Conservation (phyloP, 2,113 vertebrate genomes). For the Abramis brama region DNA sequence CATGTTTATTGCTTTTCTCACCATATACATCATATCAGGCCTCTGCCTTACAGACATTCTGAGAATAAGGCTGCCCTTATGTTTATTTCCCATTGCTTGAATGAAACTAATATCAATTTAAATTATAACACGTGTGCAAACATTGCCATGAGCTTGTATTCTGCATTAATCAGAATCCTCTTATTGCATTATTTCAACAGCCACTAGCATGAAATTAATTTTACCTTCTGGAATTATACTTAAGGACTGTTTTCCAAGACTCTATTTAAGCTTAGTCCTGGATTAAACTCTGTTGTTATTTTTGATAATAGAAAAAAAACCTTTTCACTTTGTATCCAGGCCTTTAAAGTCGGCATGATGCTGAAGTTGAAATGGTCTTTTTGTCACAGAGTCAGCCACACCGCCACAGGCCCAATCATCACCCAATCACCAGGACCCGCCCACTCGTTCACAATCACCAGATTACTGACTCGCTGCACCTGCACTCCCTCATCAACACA, state of each 20-base stretch:
- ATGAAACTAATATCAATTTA: constrained; percentile 13
- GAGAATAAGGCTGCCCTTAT: not conserved
- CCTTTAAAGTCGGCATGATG: not conserved
- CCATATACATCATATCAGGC: not conserved
- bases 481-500: too few relatives aligned
- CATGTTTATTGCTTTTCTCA: constrained; percentile 8
- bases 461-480: too few relatives aligned
- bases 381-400: too few relatives aligned
- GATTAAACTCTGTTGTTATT: not conserved
- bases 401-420: too few relatives aligned
- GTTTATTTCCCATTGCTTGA: not conserved
- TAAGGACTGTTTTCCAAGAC: constrained; percentile 2
- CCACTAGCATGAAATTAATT: constrained; percentile 15
- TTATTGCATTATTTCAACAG: not conserved
- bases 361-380: too few relatives aligned
- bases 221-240: not conserved
- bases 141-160: constrained; percentile 1
- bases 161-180: constrained; percentile 6
- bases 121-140: constrained; percentile 17
- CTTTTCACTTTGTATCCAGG: not conserved
- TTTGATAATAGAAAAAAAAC: not conserved
- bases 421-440: too few relatives aligned
- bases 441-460: too few relatives aligned
- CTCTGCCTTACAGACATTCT: not conserved
- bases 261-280: not conserved